Evolutionary conservation across 2,888 invertebrate genomes (phyloP).

Genomic region (Nomada fucata): DNA sequence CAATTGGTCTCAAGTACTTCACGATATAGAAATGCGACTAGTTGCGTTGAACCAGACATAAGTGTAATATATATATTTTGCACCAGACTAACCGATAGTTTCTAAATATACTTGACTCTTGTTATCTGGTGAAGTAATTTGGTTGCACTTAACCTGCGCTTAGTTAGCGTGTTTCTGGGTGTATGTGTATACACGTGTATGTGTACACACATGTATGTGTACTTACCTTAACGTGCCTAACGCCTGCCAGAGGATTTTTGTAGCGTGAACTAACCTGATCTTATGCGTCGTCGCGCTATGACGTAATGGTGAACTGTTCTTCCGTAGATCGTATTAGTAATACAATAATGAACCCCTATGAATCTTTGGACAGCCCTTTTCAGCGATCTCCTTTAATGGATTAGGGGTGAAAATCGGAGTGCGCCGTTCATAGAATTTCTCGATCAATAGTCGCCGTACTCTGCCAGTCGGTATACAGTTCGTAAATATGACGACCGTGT

Average conservation of each 20-base stretch:
- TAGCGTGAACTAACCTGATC: background rate
- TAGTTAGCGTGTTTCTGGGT: background rate
- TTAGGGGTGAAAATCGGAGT: conserved; percentile 45
- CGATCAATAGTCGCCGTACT: conserved; percentile 55
- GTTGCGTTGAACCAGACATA: background rate
- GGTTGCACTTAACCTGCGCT: background rate
- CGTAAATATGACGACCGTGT: conserved; percentile 27
- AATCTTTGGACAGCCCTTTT: conserved; percentile 44
- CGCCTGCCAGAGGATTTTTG: background rate
- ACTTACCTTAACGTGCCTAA: background rate
- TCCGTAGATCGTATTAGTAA: background rate
- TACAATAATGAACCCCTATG: conserved; percentile 13
- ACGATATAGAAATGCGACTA: background rate
- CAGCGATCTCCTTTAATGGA: conserved; percentile 35
- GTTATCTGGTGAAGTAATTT: background rate
- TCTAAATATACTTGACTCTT: conserved; percentile 7
- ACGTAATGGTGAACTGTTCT: background rate
- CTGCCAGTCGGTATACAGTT: conserved; percentile 22
- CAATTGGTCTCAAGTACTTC: background rate
- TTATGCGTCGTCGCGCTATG: background rate
- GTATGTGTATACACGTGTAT: background rate
- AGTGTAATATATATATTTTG: background rate
- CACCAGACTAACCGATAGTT: background rate
- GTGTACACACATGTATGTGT: background rate
- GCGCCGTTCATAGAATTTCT: conserved; percentile 32